These are phyloP conservation scores for Salvelinus alpinus DNA, from an alignment of 2,113 vertebrate species.

Conservation along the genomic window DNA sequence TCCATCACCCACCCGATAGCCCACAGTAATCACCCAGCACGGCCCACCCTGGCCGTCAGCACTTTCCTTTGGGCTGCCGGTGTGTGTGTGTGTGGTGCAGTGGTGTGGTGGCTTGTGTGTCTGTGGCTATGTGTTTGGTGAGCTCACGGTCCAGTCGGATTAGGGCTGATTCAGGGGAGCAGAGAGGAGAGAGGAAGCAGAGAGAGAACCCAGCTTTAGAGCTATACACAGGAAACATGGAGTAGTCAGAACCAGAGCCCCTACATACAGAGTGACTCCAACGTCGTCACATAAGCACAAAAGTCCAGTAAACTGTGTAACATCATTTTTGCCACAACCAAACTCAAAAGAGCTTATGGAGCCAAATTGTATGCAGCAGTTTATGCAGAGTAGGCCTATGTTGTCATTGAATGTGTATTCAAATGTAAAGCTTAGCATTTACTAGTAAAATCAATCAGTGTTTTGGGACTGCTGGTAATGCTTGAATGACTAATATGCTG, in stretches of 20 bases:
- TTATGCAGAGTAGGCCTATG: not conserved
- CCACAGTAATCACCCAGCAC: conserved; percentile 14
- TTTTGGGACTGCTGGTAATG: not conserved
- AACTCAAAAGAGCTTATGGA: not conserved
- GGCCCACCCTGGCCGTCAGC: conserved; percentile 18
- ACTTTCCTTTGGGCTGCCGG: conserved; percentile 22
- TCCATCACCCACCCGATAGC: not conserved
- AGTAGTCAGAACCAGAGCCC: not conserved
- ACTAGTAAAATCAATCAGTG: not conserved
- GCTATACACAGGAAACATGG: not conserved
- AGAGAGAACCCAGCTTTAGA: not conserved
- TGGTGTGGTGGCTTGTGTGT: conserved; percentile 13
- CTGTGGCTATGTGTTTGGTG: not conserved
- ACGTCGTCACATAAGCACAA: not conserved
- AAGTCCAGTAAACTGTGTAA: not conserved
- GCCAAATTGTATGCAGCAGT: not conserved
- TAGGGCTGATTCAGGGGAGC: not conserved
- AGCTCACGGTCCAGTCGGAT: not conserved
- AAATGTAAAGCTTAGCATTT: too few relatives aligned
- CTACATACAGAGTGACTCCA: not conserved
- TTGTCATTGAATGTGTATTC: not conserved
- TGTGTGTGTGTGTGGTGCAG: not conserved
- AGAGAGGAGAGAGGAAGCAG: not conserved
- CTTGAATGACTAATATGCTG: not conserved
- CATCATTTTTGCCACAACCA: not conserved